Conservation (phyloP, 2,113 vertebrate species). For the Chlorodrepanis virens region DNA sequence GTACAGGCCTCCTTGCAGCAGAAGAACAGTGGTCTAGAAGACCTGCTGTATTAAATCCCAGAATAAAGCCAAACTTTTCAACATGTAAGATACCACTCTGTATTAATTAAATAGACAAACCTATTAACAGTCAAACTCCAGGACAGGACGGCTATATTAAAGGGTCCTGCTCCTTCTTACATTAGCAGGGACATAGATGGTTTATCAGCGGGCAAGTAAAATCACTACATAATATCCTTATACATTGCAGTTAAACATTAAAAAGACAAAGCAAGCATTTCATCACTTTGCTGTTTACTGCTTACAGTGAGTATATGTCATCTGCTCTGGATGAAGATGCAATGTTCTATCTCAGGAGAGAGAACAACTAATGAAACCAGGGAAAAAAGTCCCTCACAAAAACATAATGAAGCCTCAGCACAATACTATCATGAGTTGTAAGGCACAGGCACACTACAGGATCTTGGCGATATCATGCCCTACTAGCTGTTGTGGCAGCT, state of each 20-base stretch:
- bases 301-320: background rate
- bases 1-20: background rate
- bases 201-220: background rate
- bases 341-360: background rate
- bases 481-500: background rate
- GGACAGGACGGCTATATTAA: background rate
- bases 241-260: background rate
- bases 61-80: background rate
- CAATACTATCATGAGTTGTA: background rate
- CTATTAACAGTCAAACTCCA: background rate
- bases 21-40: background rate
- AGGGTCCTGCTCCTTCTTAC: background rate
- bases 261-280: background rate
- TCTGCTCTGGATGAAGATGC: background rate
- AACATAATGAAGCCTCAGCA: background rate
- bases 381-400: background rate
- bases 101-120: background rate
- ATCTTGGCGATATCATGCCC: rapidly evolving
- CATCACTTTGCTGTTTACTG: background rate
- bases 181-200: background rate
- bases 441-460: background rate
- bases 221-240: background rate
- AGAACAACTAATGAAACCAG: background rate
- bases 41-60: background rate
- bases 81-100: background rate